Conservation (phyloP, 2,113 vertebrate genomes). For the Actenoides hombroni region DNA sequence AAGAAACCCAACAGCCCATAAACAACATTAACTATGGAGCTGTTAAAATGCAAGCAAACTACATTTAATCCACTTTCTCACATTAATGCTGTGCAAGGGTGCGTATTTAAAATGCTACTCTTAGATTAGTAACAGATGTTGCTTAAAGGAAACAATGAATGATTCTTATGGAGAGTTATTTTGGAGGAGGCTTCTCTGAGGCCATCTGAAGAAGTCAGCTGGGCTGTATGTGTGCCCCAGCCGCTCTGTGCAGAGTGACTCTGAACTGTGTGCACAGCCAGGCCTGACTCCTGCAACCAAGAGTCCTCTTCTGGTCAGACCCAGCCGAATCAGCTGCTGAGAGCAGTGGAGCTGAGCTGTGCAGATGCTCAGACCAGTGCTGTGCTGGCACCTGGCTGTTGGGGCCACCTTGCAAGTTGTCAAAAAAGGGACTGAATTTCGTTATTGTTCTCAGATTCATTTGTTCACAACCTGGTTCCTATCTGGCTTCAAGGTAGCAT, state of each 20-base stretch:
- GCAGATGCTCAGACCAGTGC: background rate
- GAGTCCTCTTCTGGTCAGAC: background rate
- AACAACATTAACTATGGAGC: conserved; percentile 39
- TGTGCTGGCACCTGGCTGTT: background rate
- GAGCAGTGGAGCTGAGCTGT: background rate
- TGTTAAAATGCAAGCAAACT: conserved; percentile 42
- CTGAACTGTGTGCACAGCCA: background rate
- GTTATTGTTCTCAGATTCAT: background rate
- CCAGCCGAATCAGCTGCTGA: background rate
- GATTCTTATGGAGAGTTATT: background rate
- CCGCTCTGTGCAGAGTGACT: background rate
- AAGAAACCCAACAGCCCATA: conserved; percentile 60
- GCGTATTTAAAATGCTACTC: background rate
- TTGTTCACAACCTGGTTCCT: background rate
- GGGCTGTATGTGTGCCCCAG: background rate
- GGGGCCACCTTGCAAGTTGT: background rate
- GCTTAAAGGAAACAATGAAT: background rate
- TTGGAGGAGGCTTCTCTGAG: background rate
- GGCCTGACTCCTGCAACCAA: background rate
- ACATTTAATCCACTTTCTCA: conserved; percentile 13
- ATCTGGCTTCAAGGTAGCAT: background rate
- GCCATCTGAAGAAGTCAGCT: background rate
- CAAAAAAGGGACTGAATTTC: background rate
- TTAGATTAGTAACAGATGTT: conserved; percentile 36
- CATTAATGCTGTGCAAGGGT: background rate